These are phyloP conservation scores for Sinosuthora webbiana DNA, from an alignment of 2,113 vertebrate species.

Conservation along the genomic window DNA sequence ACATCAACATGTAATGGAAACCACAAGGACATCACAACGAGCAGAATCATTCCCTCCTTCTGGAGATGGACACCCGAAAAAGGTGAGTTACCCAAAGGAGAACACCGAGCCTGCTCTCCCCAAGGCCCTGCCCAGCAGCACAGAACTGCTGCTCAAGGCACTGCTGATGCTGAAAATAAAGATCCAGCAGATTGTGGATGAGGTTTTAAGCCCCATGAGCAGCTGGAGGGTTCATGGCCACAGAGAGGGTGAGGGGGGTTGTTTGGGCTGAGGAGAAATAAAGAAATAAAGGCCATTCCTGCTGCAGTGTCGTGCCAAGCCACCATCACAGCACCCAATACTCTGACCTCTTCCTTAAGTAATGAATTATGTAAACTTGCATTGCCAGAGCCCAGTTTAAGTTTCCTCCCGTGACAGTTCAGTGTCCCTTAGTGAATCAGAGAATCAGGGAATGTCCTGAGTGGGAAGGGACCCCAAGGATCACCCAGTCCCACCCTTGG, in stretches of 20 bases:
- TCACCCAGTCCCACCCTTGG: not conserved
- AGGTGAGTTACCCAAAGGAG: rapidly evolving
- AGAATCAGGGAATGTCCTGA: not conserved
- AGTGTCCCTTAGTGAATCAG: not conserved
- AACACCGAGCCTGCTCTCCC: rapidly evolving
- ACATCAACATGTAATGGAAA: not conserved
- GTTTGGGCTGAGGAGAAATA: not conserved
- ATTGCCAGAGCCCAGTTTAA: not conserved
- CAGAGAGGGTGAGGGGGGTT: not conserved
- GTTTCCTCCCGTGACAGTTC: not conserved
- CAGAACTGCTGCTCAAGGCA: not conserved
- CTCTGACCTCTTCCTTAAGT: slow-evolving; percentile 36
- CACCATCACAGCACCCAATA: slow-evolving; percentile 29
- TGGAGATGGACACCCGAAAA: not conserved
- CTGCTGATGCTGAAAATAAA: not conserved
- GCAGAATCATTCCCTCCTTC: not conserved
- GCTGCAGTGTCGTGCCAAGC: not conserved
- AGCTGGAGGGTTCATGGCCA: not conserved
- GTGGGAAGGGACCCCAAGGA: not conserved
- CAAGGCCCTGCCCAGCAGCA: not conserved
- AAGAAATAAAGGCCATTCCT: not conserved
- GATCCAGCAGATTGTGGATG: not conserved
- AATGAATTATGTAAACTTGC: slow-evolving; percentile 27
- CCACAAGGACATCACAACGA: not conserved
- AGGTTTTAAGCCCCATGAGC: not conserved